Percentiles rank a stretch among this genome's conserved stretches.
These are phyloP conservation scores for Cenopis cana DNA, from an alignment of 2,888 invertebrate genomes.

Conservation along the genomic window DNA sequence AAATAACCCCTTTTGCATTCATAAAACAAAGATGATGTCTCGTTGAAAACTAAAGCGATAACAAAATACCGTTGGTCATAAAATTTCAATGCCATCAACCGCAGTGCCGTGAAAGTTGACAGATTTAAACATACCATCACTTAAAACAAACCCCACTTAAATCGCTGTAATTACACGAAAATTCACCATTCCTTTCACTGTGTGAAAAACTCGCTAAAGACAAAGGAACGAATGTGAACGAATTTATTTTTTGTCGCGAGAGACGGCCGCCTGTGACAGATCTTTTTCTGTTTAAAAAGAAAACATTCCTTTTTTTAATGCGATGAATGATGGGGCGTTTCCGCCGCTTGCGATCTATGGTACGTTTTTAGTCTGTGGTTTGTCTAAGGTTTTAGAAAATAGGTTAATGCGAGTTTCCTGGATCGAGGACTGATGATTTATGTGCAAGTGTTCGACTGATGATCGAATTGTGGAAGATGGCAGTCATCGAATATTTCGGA, in stretches of 20 bases:
- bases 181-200: slow-evolving; percentile 24
- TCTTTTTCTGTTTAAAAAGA: slow-evolving; percentile 43
- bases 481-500: not conserved
- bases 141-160: slow-evolving; percentile 7
- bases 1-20: not conserved
- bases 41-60: not conserved
- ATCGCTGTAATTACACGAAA: slow-evolving; percentile 16
- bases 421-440: slow-evolving; percentile 2
- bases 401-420: slow-evolving; percentile 24
- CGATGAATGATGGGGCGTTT: slow-evolving; percentile 43
- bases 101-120: not conserved
- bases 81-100: not conserved
- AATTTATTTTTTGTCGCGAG: slow-evolving; percentile 39
- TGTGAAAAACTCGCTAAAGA: slow-evolving; percentile 37
- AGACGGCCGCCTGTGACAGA: slow-evolving; percentile 38
- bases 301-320: slow-evolving; percentile 42
- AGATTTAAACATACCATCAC: not conserved
- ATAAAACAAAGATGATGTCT: slow-evolving; percentile 3
- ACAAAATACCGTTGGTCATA: slow-evolving; percentile 8
- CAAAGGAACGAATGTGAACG: slow-evolving; percentile 35
- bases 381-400: slow-evolving; percentile 27
- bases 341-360: slow-evolving; percentile 33
- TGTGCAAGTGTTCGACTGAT: not conserved
- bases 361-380: slow-evolving; percentile 37
- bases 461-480: not conserved